Evolutionary conservation across 2,113 vertebrate genomes (phyloP).

Genomic region (Suricata suricatta): DNA sequence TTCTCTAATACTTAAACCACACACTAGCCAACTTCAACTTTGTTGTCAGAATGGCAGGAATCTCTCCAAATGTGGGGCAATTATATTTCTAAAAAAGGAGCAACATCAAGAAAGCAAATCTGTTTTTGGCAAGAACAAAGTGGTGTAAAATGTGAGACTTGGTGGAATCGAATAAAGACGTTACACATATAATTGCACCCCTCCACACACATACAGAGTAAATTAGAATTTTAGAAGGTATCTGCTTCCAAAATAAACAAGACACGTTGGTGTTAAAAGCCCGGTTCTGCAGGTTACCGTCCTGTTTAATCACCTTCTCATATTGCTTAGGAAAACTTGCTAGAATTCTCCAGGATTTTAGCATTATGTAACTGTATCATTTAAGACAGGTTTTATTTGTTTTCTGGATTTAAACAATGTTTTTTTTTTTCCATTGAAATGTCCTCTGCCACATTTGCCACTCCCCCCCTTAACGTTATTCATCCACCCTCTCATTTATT

Average conservation of each 20-base stretch:
- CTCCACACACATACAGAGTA: neutral
- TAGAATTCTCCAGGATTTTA: neutral
- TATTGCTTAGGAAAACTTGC: neutral
- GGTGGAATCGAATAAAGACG: neutral
- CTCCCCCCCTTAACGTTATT: accelerated
- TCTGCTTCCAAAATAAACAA: neutral
- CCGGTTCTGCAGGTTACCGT: neutral
- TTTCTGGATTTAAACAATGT: neutral
- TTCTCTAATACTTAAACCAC: neutral
- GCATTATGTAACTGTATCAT: neutral
- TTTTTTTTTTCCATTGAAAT: neutral
- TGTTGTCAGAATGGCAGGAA: neutral
- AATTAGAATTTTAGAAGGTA: neutral
- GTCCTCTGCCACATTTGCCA: accelerated
- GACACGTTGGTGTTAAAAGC: neutral
- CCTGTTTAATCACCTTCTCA: neutral
- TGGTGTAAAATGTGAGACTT: neutral
- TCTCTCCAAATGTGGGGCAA: neutral
- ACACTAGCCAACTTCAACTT: neutral
- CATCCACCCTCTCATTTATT: neutral
- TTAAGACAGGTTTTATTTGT: neutral
- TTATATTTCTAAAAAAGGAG: neutral
- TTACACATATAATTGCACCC: neutral
- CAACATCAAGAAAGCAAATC: neutral
- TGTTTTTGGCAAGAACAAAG: neutral